Base-by-base conservation (phyloP, 35 echinoderm and acorn worm species). In the Lytechinus pictus region DNA sequence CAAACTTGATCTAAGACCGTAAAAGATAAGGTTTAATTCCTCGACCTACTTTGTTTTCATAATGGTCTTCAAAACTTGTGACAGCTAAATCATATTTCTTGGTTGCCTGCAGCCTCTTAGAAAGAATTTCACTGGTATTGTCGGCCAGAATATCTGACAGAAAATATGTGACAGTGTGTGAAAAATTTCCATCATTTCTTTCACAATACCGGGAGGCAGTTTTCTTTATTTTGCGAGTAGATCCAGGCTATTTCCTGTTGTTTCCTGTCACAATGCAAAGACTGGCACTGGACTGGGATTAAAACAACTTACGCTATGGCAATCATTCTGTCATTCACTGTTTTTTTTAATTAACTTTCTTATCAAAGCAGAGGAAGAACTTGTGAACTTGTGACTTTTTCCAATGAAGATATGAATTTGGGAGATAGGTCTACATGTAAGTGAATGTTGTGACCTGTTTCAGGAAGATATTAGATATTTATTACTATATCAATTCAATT, bases 221-320 rank as follows among this genome's bases (percentile, higher is more conserved):
- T 79, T 79, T 19, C 66, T 79, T 79, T 79, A 19, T 79, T 44
- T n/a, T 79, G 16, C 19, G 4, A 79, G 66, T 79, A 79, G 19
- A 79, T 79, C 16, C 66, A 3, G 66, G 19, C 66, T 24, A 79
- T 79, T 79, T 79, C 66, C 66, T 79, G 19, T 79, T 79, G 66
- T 79, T 79, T 79, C 66, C 66, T n/a, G 66, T 79, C 66, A 79
- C 66, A 79, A 79, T 79, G 66, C 66, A 79, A 24, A 79, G 66
- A 24, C 66, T 79, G 66, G 66, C 66, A 24, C 66, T 79, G 66
- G 21, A 79, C 66, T 24, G 16, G 66, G 66, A 79, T 79, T 79
- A 79, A 79, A 79, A 79, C 66, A 79, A 79, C 66, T 79, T 79
- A 24, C 21, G 66, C 16, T 24, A 3, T 7, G 19, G 66, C 19